Conservation (phyloP, 2,888 invertebrate genomes). For the Rhingia campestris region DNA sequence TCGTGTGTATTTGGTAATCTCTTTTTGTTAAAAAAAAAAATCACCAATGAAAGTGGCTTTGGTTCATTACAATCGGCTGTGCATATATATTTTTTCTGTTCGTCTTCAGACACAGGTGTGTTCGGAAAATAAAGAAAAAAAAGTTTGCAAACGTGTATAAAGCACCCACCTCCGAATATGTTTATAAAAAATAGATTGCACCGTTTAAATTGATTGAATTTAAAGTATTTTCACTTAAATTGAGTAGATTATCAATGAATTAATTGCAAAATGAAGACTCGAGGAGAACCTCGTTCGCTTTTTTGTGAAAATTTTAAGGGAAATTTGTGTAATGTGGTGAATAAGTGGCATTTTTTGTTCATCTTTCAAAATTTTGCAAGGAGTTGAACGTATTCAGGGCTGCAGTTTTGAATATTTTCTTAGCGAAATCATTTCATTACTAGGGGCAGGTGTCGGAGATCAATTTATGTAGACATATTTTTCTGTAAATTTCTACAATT, state of each 20-base stretch:
- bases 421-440: background rate
- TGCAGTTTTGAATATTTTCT: background rate
- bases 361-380: conserved; percentile 35
- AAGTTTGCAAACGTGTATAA: background rate
- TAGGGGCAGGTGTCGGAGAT: background rate
- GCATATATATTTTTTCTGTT: conserved; percentile 17
- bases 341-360: conserved; percentile 46
- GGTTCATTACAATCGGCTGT: conserved; percentile 54
- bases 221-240: conserved; percentile 60
- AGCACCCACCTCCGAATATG: conserved; percentile 62
- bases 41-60: conserved; percentile 69
- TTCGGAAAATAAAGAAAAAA: conserved; percentile 5
- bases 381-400: conserved; percentile 21
- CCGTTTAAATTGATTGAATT: conserved; percentile 44
- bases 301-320: conserved; percentile 65
- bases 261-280: conserved; percentile 57
- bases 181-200: conserved; percentile 62
- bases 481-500: too few species aligned
- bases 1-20: conserved; percentile 29
- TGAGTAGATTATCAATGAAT: conserved; percentile 58
- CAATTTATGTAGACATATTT: too few species aligned
- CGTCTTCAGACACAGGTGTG: conserved; percentile 51
- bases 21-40: conserved; percentile 56
- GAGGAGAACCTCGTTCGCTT: conserved; percentile 62
- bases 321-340: conserved; percentile 70